Percentiles rank a stretch among this genome's conserved stretches.
phyloP scores from a whole-genome alignment of 2,888 invertebrate species.

The Isotomurus palustris region DNA sequence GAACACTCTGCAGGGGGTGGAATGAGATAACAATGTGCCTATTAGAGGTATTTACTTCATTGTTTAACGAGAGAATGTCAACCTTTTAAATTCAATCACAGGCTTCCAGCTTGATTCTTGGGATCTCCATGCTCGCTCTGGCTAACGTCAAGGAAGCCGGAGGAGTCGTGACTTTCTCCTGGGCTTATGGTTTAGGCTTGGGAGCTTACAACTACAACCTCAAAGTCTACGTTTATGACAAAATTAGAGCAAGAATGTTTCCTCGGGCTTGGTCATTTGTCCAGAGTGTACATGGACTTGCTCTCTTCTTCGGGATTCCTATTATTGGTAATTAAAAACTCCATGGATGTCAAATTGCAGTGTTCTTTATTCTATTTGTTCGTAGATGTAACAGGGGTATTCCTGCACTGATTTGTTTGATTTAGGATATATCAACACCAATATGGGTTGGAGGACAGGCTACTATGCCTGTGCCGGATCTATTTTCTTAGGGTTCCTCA shows the following conservation, averaged over 20 bases:
- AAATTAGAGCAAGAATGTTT: slow-evolving; percentile 77
- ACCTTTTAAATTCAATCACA: slow-evolving; percentile 16
- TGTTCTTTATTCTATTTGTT: too few relatives aligned
- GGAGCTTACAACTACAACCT: slow-evolving; percentile 83
- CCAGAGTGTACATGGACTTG: slow-evolving; percentile 78
- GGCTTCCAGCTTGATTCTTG: slow-evolving; percentile 34
- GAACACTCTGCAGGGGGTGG: too few relatives aligned
- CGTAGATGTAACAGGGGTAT: too few relatives aligned
- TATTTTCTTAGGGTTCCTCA: slow-evolving; percentile 26
- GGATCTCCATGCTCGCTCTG: slow-evolving; percentile 35
- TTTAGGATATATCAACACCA: slow-evolving; percentile 28
- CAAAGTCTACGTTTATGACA: slow-evolving; percentile 79
- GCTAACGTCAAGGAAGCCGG: slow-evolving; percentile 55
- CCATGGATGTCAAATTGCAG: too few relatives aligned
- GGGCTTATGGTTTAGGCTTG: slow-evolving; percentile 66
- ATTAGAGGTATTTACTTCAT: slow-evolving; percentile 4
- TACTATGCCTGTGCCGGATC: slow-evolving; percentile 29
- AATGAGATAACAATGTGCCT: background rate
- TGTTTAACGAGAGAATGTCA: too few relatives aligned
- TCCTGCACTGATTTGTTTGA: too few relatives aligned
- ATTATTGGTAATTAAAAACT: slow-evolving; percentile 67
- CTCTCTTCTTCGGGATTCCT: slow-evolving; percentile 77
- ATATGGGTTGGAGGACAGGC: slow-evolving; percentile 24
- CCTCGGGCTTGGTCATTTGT: slow-evolving; percentile 84
- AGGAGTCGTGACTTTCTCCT: slow-evolving; percentile 59